Evolutionary conservation across 2,888 invertebrate species (phyloP).

Genomic region (Phasia obesa): DNA sequence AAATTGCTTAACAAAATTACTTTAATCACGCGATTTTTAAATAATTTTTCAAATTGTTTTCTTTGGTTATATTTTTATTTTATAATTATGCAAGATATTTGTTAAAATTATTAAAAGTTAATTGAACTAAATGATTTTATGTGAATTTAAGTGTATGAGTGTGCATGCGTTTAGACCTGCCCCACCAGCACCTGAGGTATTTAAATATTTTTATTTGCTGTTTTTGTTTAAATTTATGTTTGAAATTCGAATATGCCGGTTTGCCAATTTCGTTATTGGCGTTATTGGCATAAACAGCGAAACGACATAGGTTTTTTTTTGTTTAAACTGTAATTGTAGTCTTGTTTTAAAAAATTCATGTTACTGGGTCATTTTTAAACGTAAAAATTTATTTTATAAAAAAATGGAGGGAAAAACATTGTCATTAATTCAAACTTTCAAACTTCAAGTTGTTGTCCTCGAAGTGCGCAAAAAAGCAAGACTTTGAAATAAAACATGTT

Average conservation of each 20-base stretch:
- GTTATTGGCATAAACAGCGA: constrained; percentile 19
- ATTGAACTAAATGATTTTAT: constrained; percentile 59
- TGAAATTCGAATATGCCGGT: constrained; percentile 11
- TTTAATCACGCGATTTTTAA: constrained; percentile 63
- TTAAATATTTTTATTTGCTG: neutral
- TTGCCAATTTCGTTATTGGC: constrained; percentile 46
- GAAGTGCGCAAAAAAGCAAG: too few species aligned
- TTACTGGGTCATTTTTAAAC: constrained; percentile 35
- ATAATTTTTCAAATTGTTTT: neutral
- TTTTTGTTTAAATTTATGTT: neutral
- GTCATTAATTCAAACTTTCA: too few species aligned
- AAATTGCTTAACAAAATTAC: constrained; percentile 32
- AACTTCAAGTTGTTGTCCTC: too few species aligned
- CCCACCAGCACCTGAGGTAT: neutral
- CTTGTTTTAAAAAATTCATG: constrained; percentile 21
- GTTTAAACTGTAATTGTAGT: constrained; percentile 20
- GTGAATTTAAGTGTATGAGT: constrained; percentile 7
- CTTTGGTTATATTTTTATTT: constrained; percentile 22
- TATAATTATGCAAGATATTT: constrained; percentile 48
- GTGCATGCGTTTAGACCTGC: too few species aligned
- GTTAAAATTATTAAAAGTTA: constrained; percentile 63
- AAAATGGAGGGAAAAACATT: too few species aligned
- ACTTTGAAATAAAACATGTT: too few species aligned
- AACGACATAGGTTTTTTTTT: constrained; percentile 3
- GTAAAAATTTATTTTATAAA: neutral